These are phyloP conservation scores for Cossypha dichroa DNA, from an alignment of 2,797 vertebrate species.

Conservation along the genomic window DNA sequence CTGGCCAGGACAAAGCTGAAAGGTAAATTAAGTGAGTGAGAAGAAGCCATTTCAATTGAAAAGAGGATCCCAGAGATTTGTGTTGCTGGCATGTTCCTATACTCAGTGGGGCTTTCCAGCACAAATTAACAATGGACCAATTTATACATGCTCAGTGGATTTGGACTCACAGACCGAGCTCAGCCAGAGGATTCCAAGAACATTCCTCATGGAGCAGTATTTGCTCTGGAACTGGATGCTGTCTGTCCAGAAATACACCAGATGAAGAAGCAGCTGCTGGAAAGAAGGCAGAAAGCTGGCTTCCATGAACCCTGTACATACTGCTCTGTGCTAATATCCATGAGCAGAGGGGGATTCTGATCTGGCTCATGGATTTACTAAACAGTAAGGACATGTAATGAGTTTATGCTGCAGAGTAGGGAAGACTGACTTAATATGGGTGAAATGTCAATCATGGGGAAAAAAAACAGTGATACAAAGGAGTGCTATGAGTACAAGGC, in stretches of 20 bases:
- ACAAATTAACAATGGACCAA: slow-evolving; percentile 3
- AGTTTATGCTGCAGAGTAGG: background rate
- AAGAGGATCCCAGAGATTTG: background rate
- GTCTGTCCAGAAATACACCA: background rate
- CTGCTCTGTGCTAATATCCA: background rate
- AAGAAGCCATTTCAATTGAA: background rate
- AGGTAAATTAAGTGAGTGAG: background rate
- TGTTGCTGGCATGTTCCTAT: background rate
- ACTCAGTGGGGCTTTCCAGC: background rate
- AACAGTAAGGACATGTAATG: background rate
- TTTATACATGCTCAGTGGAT: slow-evolving; percentile 16
- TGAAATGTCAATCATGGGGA: background rate
- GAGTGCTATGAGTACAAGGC: background rate
- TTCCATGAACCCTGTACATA: background rate
- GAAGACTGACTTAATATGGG: background rate
- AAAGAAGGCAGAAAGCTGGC: slow-evolving; percentile 9
- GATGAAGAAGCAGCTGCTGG: slow-evolving; percentile 60
- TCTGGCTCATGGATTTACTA: background rate
- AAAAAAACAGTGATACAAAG: background rate
- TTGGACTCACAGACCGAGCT: background rate
- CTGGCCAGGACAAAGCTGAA: background rate
- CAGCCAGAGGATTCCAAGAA: slow-evolving; percentile 39
- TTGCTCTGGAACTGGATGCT: slow-evolving; percentile 29
- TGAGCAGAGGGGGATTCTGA: background rate
- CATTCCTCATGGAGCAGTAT: slow-evolving; percentile 32